phyloP scores from a whole-genome alignment of 2,113 vertebrate species.

The Xiphophorus hellerii region DNA sequence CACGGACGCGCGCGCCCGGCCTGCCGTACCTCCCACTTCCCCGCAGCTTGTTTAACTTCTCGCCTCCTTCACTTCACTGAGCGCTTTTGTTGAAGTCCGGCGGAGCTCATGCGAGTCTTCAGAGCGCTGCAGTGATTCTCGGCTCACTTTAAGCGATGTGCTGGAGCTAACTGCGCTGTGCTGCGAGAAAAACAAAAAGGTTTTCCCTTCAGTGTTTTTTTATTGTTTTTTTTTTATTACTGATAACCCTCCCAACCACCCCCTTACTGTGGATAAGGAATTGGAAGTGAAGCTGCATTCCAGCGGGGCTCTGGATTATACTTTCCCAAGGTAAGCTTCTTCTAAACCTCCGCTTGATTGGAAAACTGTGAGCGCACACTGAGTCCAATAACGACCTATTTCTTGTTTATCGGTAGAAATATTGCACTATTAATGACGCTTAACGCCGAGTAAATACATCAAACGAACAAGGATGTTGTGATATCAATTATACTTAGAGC shows the following conservation, averaged over 20 bases:
- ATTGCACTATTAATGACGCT: neutral
- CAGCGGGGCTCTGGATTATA: constrained; percentile 32
- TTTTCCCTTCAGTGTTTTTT: no score
- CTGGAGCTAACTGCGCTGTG: neutral
- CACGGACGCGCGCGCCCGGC: constrained; percentile 33
- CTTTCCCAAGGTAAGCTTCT: constrained; percentile 45
- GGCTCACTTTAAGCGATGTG: neutral
- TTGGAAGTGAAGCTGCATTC: constrained; percentile 16
- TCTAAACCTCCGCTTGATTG: neutral
- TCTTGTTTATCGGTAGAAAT: neutral
- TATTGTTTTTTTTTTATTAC: neutral
- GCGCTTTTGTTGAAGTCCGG: neutral
- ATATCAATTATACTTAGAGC: neutral
- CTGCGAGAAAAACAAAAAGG: no score
- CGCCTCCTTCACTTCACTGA: neutral
- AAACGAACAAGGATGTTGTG: neutral
- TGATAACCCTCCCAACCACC: neutral
- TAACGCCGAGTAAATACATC: neutral
- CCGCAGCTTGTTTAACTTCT: constrained; percentile 27
- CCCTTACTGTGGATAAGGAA: constrained; percentile 42
- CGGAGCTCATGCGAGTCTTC: constrained; percentile 3
- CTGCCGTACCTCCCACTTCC: constrained; percentile 53
- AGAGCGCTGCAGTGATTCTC: constrained; percentile 13
- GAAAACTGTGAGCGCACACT: neutral
- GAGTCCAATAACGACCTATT: no score